Base-by-base conservation (phyloP, 2,888 invertebrate genomes). In the Tetragnatha montana region DNA sequence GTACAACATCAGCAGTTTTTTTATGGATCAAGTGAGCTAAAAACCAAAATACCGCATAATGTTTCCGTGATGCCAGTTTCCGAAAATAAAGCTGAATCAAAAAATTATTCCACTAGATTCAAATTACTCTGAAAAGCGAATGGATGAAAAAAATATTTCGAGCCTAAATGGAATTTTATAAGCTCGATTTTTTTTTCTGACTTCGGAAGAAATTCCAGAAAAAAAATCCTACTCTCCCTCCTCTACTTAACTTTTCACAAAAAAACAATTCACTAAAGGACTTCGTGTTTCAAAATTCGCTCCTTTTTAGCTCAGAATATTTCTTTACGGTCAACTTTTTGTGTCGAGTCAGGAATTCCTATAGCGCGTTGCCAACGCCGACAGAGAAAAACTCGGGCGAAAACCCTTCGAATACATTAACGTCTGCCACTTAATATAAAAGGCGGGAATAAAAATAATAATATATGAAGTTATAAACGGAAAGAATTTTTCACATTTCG, bases 401-500 rank as follows among this genome's bases (percentile, higher is more conserved):
- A 81, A 81, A 70, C 47, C 75, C 49, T 76, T 76, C 68, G 83
- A 84, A 84, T 84, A 76, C 69, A 76, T 76, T 84, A 84, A 51
- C 76, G 76, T 68, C 49, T 76, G 35, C 69, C 49, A 69, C 49
- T 68, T 47, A 22, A 19, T 17, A 49, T 35, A 69, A 35, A 73
- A 71, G 71, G 17, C 35, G 60, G 12, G 17, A 17, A 60, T 10
- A 78, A 78, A 78, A 84, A 50, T 10, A 78, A 78, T 60, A 84
- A 50, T 47, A n/a, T 10, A 73, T 22, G 21, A 22, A 73, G 21
- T 22, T 22, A 73, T 21, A 22, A 12, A 19, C 69, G 47, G 49
- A 84, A 84, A 84, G 83, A 84, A 75, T 76, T 84, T n/a, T 35
- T 69, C 83, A 76, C 83, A 84, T 84, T 84, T 76, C 69, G 69